These are phyloP conservation scores for Halocynthia roretzi DNA, from an alignment of 23 tunicate genomes.

Conservation along the genomic window DNA sequence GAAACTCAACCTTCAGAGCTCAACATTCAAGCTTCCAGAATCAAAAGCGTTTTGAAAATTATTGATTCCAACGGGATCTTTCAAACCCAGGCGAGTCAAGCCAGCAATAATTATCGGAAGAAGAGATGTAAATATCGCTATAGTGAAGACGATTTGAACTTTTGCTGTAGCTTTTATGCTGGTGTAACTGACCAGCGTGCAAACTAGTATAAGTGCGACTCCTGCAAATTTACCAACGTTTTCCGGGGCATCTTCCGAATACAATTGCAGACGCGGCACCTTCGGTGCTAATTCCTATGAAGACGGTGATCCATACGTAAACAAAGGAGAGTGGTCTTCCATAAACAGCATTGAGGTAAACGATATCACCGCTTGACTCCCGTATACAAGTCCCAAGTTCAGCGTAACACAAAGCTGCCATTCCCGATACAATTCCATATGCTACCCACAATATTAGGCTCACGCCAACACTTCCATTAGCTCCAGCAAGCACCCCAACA, in stretches of 20 bases:
- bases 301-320: constrained; percentile 32
- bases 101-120: too few relatives aligned
- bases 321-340: constrained; percentile 19
- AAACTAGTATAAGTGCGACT: not conserved
- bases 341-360: constrained; percentile 35
- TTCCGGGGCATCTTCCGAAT: constrained; percentile 40
- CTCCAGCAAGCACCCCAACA: constrained; percentile 48
- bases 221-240: constrained; percentile 18
- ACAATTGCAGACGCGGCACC: constrained; percentile 48
- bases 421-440: constrained; percentile 42
- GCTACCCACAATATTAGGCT: constrained; percentile 57
- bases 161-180: too few relatives aligned
- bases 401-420: constrained; percentile 41
- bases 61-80: too few relatives aligned
- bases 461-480: constrained; percentile 58
- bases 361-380: constrained; percentile 44
- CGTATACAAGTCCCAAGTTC: constrained; percentile 37
- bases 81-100: too few relatives aligned
- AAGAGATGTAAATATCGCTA: too few relatives aligned
- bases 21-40: too few relatives aligned
- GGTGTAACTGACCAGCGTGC: constrained; percentile 9
- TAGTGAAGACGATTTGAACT: too few relatives aligned
- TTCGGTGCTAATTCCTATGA: constrained; percentile 11
- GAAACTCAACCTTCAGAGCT: too few relatives aligned
- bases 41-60: too few relatives aligned